Conservation (phyloP, 2,113 vertebrate species). For the Ursus arctos region DNA sequence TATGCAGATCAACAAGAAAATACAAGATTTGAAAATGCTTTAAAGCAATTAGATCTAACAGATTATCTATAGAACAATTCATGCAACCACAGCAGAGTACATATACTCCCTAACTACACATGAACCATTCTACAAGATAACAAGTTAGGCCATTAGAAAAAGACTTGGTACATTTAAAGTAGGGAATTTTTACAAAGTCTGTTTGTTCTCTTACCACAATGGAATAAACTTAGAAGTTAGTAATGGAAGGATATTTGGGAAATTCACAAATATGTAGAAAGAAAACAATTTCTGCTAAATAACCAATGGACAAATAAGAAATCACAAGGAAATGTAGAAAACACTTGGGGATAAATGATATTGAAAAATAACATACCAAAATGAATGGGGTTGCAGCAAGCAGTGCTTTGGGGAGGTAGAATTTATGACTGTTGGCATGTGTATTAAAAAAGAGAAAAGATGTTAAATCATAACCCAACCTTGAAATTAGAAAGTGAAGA, state of each 20-base stretch:
- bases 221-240: background rate
- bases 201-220: background rate
- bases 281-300: background rate
- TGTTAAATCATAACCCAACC: background rate
- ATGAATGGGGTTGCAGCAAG: background rate
- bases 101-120: background rate
- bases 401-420: background rate
- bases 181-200: background rate
- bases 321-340: background rate
- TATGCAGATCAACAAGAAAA: background rate
- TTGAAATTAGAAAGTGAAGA: background rate
- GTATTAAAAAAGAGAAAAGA: background rate
- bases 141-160: background rate
- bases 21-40: background rate
- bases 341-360: background rate
- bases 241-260: background rate
- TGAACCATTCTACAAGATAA: background rate
- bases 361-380: background rate
- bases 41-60: background rate
- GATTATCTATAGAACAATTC: background rate
- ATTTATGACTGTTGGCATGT: background rate
- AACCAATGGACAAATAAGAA: background rate
- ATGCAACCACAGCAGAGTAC: background rate
- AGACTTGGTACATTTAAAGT: background rate
- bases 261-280: background rate